A percentile compares a stretch with the other conserved stretches of the same genome.
Evolutionary conservation across 2,888 invertebrate species (phyloP).

Genomic region (Sialis fuliginosa): DNA sequence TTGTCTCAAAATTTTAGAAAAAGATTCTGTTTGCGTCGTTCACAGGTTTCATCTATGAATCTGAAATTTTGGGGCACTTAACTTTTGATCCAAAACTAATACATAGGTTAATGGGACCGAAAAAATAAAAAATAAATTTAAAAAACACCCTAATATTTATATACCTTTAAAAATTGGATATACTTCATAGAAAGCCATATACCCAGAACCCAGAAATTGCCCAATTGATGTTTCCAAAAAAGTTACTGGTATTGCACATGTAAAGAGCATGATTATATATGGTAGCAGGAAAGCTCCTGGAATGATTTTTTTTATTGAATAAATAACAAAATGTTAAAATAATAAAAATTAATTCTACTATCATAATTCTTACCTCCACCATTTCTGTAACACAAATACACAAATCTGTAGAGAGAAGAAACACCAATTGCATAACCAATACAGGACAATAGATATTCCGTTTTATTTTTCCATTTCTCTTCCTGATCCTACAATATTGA

Average conservation of each 20-base stretch:
- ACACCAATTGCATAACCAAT: slow-evolving; percentile 74
- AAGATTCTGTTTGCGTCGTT: no score
- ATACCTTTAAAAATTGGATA: slow-evolving; percentile 75
- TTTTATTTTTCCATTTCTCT: slow-evolving; percentile 54
- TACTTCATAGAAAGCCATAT: slow-evolving; percentile 63
- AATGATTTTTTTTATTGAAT: slow-evolving; percentile 9
- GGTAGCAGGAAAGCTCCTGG: slow-evolving; percentile 77
- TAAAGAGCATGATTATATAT: slow-evolving; percentile 59
- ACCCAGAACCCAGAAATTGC: slow-evolving; percentile 69
- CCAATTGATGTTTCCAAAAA: slow-evolving; percentile 76
- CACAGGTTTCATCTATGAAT: no score
- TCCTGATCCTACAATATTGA: slow-evolving; percentile 13
- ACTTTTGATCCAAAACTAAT: no score
- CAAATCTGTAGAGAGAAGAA: slow-evolving; percentile 76
- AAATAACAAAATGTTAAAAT: no score
- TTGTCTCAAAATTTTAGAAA: no score
- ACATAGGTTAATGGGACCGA: no score
- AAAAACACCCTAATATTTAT: no score
- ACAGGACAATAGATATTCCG: slow-evolving; percentile 67
- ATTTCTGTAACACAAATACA: slow-evolving; percentile 70
- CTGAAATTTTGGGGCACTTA: no score
- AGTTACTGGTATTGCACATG: slow-evolving; percentile 75
- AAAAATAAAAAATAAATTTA: no score
- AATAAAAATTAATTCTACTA: not conserved
- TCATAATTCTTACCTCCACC: slow-evolving; percentile 49